Base-by-base conservation (phyloP, 2,113 vertebrate genomes). In the Xenopus tropicalis region DNA sequence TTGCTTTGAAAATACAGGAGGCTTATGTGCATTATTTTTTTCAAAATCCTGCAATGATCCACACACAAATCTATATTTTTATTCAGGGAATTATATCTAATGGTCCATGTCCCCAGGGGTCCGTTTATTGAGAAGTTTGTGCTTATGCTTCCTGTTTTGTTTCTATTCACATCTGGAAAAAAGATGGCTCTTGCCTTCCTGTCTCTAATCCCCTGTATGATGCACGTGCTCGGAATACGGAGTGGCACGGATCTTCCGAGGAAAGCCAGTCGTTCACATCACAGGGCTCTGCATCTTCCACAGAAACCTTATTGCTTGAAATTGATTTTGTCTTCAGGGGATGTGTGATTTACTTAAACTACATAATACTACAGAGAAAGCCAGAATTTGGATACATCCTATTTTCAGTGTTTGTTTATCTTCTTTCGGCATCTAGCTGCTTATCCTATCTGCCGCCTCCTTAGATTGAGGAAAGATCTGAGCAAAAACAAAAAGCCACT, bases 241-340 rank as follows among this genome's bases (percentile, higher is more conserved):
- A 44, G n/a, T 9, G 24, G 29, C 51, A 21, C 14, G 44, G 25
- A 66, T 58, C 62, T 58, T 73, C 52, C 48, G 65, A 58, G 71
- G 19, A 42, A 66, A 44, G 20, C 25, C 37, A 66, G 61, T 73
- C 42, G 61, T 66, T 73, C 61, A 58, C 71, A 66, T 73, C 62
- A 66, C 62, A 73, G 22, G 51, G 11, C 19, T 66, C 62, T 22
- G 21, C 54, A 43, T 52, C 8, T 25, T 10, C 19, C 61, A 21
- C 64, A 37, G 23, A n/a, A 67, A 48, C 64, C 43, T 61, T 37
- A 48, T 67, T 29, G 64, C 64, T 68, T 21, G 43, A 48, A 74
- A 74, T 61, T 74, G 72, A 68, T 67, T 68, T 74, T 67, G 43
- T 51, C 72, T 68, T 74, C 42, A 57, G 57, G 72, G 72, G 64